Base-by-base conservation (phyloP, 2,888 invertebrate genomes). In the Drosophila falleni region DNA sequence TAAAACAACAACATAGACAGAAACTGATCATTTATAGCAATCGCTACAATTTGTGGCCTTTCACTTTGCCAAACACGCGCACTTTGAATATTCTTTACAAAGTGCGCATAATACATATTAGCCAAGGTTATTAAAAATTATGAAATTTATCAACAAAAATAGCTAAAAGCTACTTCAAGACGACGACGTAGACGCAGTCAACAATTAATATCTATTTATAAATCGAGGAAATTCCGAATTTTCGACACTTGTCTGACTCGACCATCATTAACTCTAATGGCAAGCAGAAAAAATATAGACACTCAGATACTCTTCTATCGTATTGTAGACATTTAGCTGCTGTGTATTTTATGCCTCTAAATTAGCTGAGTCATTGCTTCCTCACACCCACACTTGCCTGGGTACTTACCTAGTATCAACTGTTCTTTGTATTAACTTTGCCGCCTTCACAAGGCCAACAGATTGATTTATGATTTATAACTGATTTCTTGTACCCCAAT, bases 111-210 rank as follows among this genome's bases (percentile, higher is more conserved):
- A 77, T 74, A 74, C 58, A 70, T 63, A 65, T 86, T 87, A 81
- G 74, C 83, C 88, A 86, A 86, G 88, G 85, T 86, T 86, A 81
- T 87, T 80, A 74, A 75, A 75, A 77, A 74, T 79, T 71, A 69
- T 77, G 23, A 84, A 85, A 78, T 70, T 68, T 69, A 71, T 53
- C 78, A 76, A 72, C 66, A 80, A 72, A 80, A 84, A 87, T 84
- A 84, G 71, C 64, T 75, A 53, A 46, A 35, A 80, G 70, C 70
- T 71, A 67, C 67, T 76, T 49, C 67, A 51, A 61, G 65, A 68
- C 39, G 26, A 13, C 33, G 15, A 46, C 42, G 39, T 58, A 67
- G 46, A 44, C 46, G 37, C 55, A 63, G 47, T 58, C 44, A 64
- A 70, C 71, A 80, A 72, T 69, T 81, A 64, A 77, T 61, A 71